Percentiles rank a stretch among this genome's conserved stretches.
These are phyloP conservation scores for Hemiscyllium ocellatum DNA, from an alignment of 2,113 vertebrate species.

Conservation along the genomic window DNA sequence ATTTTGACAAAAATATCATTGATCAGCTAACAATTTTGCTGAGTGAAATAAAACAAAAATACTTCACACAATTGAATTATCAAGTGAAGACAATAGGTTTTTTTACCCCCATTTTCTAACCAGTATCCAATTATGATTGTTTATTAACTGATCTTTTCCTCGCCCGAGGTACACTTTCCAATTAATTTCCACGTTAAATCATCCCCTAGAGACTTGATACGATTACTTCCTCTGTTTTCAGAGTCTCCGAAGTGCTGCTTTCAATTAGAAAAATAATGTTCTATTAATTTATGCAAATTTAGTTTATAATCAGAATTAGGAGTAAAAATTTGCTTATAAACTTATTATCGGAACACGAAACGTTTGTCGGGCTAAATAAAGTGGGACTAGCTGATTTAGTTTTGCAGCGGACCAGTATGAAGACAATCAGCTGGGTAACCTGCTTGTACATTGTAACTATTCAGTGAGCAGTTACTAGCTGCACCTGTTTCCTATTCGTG, in stretches of 20 bases:
- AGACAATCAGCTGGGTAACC: neutral
- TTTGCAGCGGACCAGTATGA: neutral
- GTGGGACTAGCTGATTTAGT: neutral
- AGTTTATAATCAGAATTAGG: neutral
- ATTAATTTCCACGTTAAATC: neutral
- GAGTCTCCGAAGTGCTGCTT: conserved; percentile 64
- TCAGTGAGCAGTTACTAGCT: neutral
- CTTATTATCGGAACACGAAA: neutral
- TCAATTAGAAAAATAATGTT: neutral
- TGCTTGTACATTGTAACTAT: neutral
- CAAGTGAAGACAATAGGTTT: neutral
- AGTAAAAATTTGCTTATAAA: neutral
- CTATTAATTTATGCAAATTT: neutral
- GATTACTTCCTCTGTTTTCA: too few species aligned
- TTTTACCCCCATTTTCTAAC: too few species aligned
- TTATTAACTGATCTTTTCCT: neutral
- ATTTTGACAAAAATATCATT: neutral
- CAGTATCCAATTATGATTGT: neutral
- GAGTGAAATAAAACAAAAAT: neutral
- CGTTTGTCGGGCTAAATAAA: neutral
- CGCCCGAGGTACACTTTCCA: neutral
- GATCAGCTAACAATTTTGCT: neutral
- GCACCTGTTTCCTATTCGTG: neutral
- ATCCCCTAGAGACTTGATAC: too few species aligned
- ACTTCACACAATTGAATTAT: neutral